Percentiles rank a stretch among this genome's conserved stretches.
phyloP scores from a whole-genome alignment of 2,888 invertebrate genomes.

The Empis livida region DNA sequence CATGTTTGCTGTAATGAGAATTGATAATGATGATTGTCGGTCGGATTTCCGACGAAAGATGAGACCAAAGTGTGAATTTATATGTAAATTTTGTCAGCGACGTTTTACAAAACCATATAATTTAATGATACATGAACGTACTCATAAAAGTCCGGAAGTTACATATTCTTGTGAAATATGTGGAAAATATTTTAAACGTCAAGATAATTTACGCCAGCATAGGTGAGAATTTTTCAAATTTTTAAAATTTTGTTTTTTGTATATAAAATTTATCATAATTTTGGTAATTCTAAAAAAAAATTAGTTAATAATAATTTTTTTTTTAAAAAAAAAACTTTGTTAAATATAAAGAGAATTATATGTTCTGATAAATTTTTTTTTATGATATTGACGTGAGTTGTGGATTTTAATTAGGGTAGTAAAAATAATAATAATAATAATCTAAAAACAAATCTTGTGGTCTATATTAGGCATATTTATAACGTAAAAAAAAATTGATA shows the following conservation, averaged over 20 bases:
- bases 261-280: neutral
- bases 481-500: too few relatives aligned
- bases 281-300: too few relatives aligned
- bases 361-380: too few relatives aligned
- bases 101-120: conserved; percentile 98
- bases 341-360: too few relatives aligned
- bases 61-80: conserved; percentile 93
- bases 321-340: too few relatives aligned
- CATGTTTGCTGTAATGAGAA: conserved; percentile 85
- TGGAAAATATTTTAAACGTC: conserved; percentile 94
- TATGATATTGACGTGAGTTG: conserved; percentile 1
- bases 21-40: conserved; percentile 74
- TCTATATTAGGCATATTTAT: too few relatives aligned
- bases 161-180: conserved; percentile 97
- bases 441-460: too few relatives aligned
- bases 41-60: conserved; percentile 78
- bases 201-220: conserved; percentile 92
- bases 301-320: too few relatives aligned
- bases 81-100: conserved; percentile 95
- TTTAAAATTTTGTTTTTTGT: neutral
- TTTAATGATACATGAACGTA: conserved; percentile 95
- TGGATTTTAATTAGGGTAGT: neutral
- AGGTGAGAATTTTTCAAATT: conserved; percentile 45
- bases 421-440: too few relatives aligned
- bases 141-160: conserved; percentile 92